Conservation (phyloP, 2,113 vertebrate genomes). For the Microtus montanus region DNA sequence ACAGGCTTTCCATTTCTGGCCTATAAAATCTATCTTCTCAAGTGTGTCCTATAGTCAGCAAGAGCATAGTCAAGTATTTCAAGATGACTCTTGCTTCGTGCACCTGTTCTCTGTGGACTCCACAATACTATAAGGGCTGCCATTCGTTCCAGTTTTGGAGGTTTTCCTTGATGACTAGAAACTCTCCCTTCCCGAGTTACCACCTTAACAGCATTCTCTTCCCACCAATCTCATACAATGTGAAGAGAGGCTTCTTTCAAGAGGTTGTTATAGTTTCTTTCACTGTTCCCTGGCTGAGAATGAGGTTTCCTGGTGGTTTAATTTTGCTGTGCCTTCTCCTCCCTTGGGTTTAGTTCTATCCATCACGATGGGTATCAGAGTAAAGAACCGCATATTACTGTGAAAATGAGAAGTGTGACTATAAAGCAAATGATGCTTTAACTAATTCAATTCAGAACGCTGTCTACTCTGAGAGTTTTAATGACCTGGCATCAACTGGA, state of each 20-base stretch:
- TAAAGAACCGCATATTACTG: background rate
- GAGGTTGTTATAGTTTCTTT: conserved; percentile 50
- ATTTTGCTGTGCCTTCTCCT: conserved; percentile 57
- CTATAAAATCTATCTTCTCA: background rate
- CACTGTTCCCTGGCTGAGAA: conserved; percentile 20
- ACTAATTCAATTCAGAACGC: conserved; percentile 39
- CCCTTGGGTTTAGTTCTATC: conserved; percentile 49
- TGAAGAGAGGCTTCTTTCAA: conserved; percentile 25
- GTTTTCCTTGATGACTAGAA: conserved; percentile 6
- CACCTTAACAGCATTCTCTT: conserved; percentile 47
- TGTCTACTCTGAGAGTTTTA: conserved; percentile 51
- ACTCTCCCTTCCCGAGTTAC: background rate
- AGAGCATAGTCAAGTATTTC: background rate
- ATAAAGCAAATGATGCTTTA: conserved; percentile 48
- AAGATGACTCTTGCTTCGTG: background rate
- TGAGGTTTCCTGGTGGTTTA: conserved; percentile 56
- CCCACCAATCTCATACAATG: conserved; percentile 12
- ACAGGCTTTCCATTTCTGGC: background rate
- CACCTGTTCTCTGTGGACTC: background rate
- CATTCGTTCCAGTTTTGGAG: background rate
- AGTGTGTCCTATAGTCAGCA: background rate
- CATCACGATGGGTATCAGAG: background rate
- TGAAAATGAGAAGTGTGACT: background rate
- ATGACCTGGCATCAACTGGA: conserved; percentile 2
- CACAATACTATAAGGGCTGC: background rate